Conservation (phyloP, 2,888 invertebrate genomes). For the Lasioglossum leucozonium region DNA sequence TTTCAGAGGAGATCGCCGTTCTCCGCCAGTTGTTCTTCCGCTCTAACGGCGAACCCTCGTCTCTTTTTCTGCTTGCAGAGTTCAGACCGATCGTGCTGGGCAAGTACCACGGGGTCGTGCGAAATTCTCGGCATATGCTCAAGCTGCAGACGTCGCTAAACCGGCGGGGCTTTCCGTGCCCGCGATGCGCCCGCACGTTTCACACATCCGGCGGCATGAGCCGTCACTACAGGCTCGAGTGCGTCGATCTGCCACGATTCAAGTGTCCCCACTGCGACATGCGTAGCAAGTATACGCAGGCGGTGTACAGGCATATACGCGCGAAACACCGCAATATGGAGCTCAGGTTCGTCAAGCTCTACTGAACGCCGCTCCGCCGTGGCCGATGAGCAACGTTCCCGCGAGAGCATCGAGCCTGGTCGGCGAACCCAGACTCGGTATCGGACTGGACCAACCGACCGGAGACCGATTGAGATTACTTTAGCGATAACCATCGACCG, state of each 20-base stretch:
- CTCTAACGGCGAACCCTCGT: conserved; percentile 57
- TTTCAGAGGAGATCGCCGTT: conserved; percentile 30
- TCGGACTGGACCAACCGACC: not conserved
- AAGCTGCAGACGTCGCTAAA: conserved; percentile 57
- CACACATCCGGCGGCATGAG: conserved; percentile 75
- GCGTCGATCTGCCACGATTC: conserved; percentile 77
- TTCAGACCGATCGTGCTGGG: conserved; percentile 68
- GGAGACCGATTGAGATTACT: not conserved
- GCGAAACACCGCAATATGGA: conserved; percentile 75
- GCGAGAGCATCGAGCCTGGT: not conserved
- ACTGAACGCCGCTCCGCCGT: conserved; percentile 53
- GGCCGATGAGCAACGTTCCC: too few relatives aligned
- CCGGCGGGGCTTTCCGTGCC: conserved; percentile 73
- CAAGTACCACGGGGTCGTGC: conserved; percentile 61
- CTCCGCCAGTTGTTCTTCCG: conserved; percentile 10
- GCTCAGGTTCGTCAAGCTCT: conserved; percentile 74
- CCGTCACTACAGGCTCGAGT: conserved; percentile 77
- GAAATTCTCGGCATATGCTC: conserved; percentile 56
- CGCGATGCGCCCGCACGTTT: conserved; percentile 75
- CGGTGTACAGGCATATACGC: conserved; percentile 75
- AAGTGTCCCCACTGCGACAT: conserved; percentile 78
- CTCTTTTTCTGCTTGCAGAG: conserved; percentile 75
- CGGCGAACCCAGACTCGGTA: not conserved
- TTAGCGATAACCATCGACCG: not conserved
- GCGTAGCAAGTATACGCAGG: conserved; percentile 76